These are phyloP conservation scores for Drosophila histrio DNA, from an alignment of 2,888 invertebrate species.

Conservation along the genomic window DNA sequence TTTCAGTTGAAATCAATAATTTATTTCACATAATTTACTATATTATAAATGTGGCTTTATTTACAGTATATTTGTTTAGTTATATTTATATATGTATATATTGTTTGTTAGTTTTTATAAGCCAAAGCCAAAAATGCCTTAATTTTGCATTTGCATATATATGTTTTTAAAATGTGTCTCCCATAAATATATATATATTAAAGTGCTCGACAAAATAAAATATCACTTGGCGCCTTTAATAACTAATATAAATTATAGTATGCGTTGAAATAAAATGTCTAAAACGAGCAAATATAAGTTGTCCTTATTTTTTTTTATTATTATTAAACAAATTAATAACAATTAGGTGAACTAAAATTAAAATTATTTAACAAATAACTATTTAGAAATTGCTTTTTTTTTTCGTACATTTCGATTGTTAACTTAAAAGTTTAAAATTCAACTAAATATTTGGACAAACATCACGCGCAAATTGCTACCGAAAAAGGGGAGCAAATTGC, in stretches of 20 bases:
- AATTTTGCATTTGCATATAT: constrained; percentile 22
- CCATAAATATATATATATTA: constrained; percentile 19
- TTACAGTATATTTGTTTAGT: constrained; percentile 59
- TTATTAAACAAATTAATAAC: constrained; percentile 71
- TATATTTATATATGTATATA: constrained; percentile 8
- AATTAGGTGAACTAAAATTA: constrained; percentile 66
- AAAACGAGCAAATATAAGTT: constrained; percentile 24
- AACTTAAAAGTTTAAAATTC: constrained; percentile 49
- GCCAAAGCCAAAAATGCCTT: constrained; percentile 54
- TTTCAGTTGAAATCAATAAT: constrained; percentile 36
- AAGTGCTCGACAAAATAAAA: constrained; percentile 24
- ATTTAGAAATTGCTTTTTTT: constrained; percentile 40
- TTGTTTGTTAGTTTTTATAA: constrained; percentile 33
- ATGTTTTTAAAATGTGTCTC: constrained; percentile 13
- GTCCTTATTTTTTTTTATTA: constrained; percentile 41
- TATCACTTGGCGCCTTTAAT: constrained; percentile 48
- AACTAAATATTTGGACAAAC: constrained; percentile 73
- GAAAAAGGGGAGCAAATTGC: constrained; percentile 57
- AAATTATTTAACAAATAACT: constrained; percentile 77
- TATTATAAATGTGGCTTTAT: constrained; percentile 66
- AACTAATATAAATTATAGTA: constrained; percentile 2
- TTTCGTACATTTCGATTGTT: constrained; percentile 6
- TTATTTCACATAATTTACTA: constrained; percentile 55
- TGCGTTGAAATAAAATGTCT: background rate
- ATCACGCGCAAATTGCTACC: constrained; percentile 64